Base-by-base conservation (phyloP, 2,113 vertebrate species). In the Oxyruncus cristatus region DNA sequence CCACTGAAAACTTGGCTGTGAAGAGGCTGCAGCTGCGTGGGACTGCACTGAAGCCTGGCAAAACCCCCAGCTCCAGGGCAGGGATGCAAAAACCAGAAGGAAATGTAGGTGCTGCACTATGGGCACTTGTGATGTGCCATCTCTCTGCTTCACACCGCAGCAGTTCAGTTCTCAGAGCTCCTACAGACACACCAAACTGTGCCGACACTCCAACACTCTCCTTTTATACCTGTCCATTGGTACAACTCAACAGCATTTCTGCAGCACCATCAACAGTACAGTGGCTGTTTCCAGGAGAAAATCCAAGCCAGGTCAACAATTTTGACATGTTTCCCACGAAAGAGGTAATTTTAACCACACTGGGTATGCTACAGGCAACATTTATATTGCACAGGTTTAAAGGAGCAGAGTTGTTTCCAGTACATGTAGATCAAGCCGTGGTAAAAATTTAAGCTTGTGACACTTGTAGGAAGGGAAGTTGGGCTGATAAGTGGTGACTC, bases 401-500 rank as follows among this genome's bases (percentile, higher is more conserved):
- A 84, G 0, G 4, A 81, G 71, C 72, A 65, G 44, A 59, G 59
- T 67, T 80, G 39, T 30, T 76, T 85, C 26, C 46, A 78, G 39
- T 7, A 63, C 23, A 12, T 3, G 23, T 19, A 67, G 88, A 89
- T 52, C 20, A 41, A 76, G 50, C 49, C 70, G 37, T 4, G 4
- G 68, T 68, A 91, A 90, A 88, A 91, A 73, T 46, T 86, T 16
- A 74, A 92, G 58, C 66, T 68, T 76, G 42, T 88, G 82, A 74
- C 68, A 93, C 72, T 85, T 84, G 50, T 68, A 92, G 84, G 49
- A 91, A 75, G 65, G 55, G 67, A 74, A 55, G 86, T 39, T 91
- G 77, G 44, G 86, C 91, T 97, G 88, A 12, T 86, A 81, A 87
- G 72, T 71, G 77, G 80, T 95, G 94, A 95, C 83, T 96, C 78